Conservation (phyloP, 2,113 vertebrate genomes). For the Mesoclemmys tuberculata region DNA sequence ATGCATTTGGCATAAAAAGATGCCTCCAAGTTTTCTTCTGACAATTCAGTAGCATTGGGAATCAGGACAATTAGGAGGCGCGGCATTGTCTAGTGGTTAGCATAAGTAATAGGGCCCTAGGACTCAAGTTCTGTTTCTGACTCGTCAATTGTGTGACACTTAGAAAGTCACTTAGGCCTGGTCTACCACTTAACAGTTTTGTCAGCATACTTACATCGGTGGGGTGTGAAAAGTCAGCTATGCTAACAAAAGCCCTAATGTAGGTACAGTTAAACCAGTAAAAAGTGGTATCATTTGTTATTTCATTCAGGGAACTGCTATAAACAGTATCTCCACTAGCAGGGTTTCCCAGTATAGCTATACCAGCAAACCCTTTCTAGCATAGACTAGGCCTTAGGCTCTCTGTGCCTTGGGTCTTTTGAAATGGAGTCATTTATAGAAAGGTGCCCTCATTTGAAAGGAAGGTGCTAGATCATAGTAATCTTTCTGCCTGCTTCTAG, state of each 20-base stretch:
- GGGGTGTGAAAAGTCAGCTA: background rate
- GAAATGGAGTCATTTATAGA: background rate
- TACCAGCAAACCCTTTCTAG: background rate
- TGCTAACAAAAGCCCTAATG: background rate
- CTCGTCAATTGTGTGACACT: background rate
- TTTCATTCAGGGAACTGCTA: background rate
- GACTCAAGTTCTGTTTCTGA: background rate
- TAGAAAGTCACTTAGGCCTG: rapidly evolving
- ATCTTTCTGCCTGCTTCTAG: background rate
- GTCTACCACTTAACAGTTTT: rapidly evolving
- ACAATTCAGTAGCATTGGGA: background rate
- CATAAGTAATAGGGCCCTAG: rapidly evolving
- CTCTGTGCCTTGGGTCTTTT: too few relatives aligned
- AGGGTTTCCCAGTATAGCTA: background rate
- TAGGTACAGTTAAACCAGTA: background rate
- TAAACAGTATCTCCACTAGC: background rate
- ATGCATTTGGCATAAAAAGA: background rate
- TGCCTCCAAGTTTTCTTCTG: background rate
- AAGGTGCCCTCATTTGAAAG: background rate
- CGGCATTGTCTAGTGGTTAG: background rate
- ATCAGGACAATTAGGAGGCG: background rate
- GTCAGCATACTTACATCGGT: background rate
- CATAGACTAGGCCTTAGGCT: background rate
- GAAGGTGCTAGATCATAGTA: background rate
- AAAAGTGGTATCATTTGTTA: background rate